Evolutionary conservation across 2,888 invertebrate species (phyloP), one percentile per base, ranked within the genome.

Genomic region (Drosophila rellima): DNA sequence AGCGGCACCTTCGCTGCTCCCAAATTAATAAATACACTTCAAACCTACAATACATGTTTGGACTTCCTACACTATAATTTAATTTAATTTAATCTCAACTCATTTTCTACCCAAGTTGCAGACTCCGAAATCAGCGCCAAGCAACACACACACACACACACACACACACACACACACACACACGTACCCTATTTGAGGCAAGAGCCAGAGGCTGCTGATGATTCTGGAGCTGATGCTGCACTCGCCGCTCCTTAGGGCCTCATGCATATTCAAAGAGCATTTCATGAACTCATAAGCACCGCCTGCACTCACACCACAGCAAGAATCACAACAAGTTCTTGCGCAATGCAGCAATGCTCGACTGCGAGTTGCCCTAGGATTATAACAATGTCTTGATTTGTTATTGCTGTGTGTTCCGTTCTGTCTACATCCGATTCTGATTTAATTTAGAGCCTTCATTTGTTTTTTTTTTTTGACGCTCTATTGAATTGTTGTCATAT

Each of bases 221-320:
- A 17, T 26, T 13, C 8, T 23, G 44, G 1, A n/a, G 60, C 40
- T 45, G 47, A 3, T 33, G 75, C 70, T 71, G 74, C 85, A 84
- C 82, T 83, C 72, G 71, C 59, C 71, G 70, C 78, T 74, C 82
- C 81, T 86, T 77, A 72, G 78, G 68, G 82, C 62, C 76, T 87
- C 87, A 89, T 89, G 85, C 89, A 89, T 89, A 89, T 89, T 86
- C 82, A 78, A 88, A 73, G 72, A 75, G 82, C 83, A 83, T 80
- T 85, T 88, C 78, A 82, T 74, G 84, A 82, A 78, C 86, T 83
- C 86, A 89, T 87, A 87, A 88, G 85, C 87, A 82, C 48, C 78
- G 71, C 70, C 72, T 70, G 52, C 52, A 47, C 20, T 79, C 77
- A 68, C 72, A 75, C 66, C 57, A 31, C 29, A 48, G 37, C 29